A percentile compares a stretch with the other conserved stretches of the same genome.
These are phyloP conservation scores for Rhinogobius similis DNA, from an alignment of 2,113 vertebrate species.

Conservation along the genomic window DNA sequence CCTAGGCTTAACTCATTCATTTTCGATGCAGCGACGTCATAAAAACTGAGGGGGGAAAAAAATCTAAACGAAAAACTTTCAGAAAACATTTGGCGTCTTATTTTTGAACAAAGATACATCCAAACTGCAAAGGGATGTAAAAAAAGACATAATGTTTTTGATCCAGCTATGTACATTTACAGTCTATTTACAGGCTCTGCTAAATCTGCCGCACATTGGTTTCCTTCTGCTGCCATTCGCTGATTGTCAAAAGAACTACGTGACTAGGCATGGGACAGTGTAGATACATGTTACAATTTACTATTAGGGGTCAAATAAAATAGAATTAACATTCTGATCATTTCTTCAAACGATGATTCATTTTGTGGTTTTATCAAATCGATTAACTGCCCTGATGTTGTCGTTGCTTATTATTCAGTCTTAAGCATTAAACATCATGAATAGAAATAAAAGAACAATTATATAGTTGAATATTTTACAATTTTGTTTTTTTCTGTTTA, in stretches of 20 bases:
- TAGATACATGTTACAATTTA: background rate
- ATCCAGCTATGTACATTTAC: slow-evolving; percentile 77
- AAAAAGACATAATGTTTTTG: slow-evolving; percentile 74
- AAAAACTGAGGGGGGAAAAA: slow-evolving; percentile 69
- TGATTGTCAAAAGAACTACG: slow-evolving; percentile 79
- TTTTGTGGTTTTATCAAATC: background rate
- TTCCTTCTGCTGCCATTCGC: slow-evolving; percentile 67
- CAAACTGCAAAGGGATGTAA: slow-evolving; percentile 76
- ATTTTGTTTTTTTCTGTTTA: background rate
- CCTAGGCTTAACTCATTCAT: slow-evolving; percentile 69
- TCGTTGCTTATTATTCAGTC: background rate
- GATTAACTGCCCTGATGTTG: background rate
- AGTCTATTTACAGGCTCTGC: slow-evolving; percentile 73
- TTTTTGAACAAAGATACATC: slow-evolving; percentile 71
- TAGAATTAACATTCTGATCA: too few species aligned
- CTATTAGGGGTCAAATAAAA: background rate
- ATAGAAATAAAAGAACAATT: background rate
- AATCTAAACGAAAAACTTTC: slow-evolving; percentile 35
- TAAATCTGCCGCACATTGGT: slow-evolving; percentile 70
- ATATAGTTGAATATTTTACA: background rate
- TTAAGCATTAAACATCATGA: background rate
- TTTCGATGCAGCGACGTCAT: slow-evolving; percentile 71
- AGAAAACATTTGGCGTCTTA: slow-evolving; percentile 70
- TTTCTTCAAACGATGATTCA: too few species aligned
- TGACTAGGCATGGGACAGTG: slow-evolving; percentile 31